Percentiles rank a stretch among this genome's conserved stretches.
Evolutionary conservation across 2,113 vertebrate species (phyloP).

Genomic region (Neolamprologus hecqui): DNA sequence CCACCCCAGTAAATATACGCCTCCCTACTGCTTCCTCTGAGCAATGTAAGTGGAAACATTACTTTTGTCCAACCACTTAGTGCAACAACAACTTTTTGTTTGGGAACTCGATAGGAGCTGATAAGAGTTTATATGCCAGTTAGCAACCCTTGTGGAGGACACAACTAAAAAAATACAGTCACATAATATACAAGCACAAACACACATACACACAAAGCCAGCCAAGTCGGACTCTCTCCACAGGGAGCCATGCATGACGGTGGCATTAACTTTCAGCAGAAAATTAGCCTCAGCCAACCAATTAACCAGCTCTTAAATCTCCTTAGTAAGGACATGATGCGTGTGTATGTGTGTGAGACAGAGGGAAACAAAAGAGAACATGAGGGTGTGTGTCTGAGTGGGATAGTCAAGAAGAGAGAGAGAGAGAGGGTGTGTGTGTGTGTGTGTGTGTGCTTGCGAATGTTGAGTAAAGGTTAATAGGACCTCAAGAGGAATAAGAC

Average conservation of each 20-base stretch:
- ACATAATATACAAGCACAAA: neutral
- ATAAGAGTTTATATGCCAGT: neutral
- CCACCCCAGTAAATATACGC: neutral
- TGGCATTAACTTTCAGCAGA: conserved; percentile 52
- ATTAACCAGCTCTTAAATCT: conserved; percentile 53
- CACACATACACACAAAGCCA: neutral
- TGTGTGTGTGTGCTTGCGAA: neutral
- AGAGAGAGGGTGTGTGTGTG: neutral
- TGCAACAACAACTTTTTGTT: neutral
- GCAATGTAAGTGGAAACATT: neutral
- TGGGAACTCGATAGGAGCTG: neutral
- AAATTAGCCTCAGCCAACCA: conserved; percentile 52
- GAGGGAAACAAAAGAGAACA: neutral
- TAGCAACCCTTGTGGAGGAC: neutral
- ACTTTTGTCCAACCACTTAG: neutral
- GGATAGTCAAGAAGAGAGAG: neutral
- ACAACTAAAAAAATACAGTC: neutral
- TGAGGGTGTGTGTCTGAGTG: neutral
- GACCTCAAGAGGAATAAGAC: conserved; percentile 54
- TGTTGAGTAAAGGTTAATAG: conserved; percentile 46
- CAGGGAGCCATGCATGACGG: conserved; percentile 30
- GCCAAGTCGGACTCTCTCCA: neutral
- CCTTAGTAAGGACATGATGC: neutral
- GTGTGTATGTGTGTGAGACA: neutral
- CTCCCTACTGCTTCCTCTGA: neutral